Evolutionary conservation across 2,797 vertebrate genomes (phyloP).

Genomic region (Sandelia bainsii): DNA sequence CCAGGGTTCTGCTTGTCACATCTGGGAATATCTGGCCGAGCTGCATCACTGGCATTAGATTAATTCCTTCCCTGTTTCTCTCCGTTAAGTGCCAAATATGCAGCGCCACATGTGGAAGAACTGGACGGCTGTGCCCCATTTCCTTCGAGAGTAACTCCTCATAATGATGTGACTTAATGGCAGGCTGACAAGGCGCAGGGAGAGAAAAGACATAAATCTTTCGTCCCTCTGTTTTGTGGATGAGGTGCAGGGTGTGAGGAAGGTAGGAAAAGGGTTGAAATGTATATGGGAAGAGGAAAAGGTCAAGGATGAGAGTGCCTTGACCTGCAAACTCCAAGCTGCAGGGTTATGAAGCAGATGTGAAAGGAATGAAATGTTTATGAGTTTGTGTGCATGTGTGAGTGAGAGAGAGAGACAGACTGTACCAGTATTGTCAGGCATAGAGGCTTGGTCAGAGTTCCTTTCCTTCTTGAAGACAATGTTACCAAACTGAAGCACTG

Average conservation of each 20-base stretch:
- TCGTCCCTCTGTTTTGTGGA: constrained; percentile 35
- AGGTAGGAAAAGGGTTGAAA: constrained; percentile 46
- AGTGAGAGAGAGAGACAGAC: not conserved
- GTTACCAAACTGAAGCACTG: constrained; percentile 98
- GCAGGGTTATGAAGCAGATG: constrained; percentile 40
- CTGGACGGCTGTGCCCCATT: constrained; percentile 49
- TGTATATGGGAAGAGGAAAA: constrained; percentile 56
- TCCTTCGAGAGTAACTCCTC: constrained; percentile 68
- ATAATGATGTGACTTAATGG: constrained; percentile 60
- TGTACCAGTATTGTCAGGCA: constrained; percentile 98
- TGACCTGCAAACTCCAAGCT: constrained; percentile 39
- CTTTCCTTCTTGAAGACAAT: constrained; percentile 98
- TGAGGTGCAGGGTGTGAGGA: constrained; percentile 19
- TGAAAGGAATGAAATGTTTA: not conserved
- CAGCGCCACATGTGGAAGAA: constrained; percentile 62
- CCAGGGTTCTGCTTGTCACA: constrained; percentile 45
- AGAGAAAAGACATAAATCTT: constrained; percentile 54
- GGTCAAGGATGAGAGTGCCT: constrained; percentile 29
- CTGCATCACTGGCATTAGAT: constrained; percentile 35
- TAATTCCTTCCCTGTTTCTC: constrained; percentile 24
- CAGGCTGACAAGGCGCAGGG: constrained; percentile 50
- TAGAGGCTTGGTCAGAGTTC: constrained; percentile 97
- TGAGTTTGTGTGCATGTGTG: constrained; percentile 8
- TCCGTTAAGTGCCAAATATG: constrained; percentile 47
- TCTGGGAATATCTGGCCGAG: constrained; percentile 56